Base-by-base conservation (phyloP, 2,888 invertebrate genomes). In the Furcula furcula region DNA sequence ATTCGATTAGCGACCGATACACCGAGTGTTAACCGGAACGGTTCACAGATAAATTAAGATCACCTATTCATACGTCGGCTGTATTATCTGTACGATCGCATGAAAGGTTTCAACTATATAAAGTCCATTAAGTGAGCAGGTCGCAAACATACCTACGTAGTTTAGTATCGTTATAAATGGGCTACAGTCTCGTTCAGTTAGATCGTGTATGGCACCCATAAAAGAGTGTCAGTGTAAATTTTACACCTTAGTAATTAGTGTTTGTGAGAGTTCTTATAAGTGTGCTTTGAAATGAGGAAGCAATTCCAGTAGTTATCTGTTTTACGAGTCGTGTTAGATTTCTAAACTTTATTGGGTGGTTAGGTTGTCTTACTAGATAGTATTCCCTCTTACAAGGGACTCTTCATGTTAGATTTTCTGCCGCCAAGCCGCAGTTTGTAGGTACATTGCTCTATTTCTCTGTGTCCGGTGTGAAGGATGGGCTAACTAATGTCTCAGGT, bases 21-120 rank as follows among this genome's bases (percentile, higher is more conserved):
- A 40, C n/a, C n/a, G 63, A 75, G 75, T 79, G 76, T 76, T 77
- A 76, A 74, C 73, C 78, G 79, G 76, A 77, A 78, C 76, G 76
- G 73, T 69, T 76, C 76, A 71, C 70, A 71, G 74, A 77, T 84
- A 82, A 84, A 82, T 86, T 84, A 85, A 84, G 81, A 85, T 79
- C 83, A 82, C 76, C 86, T 76, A 86, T 87, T 86, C 83, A 87
- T 76, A 72, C 57, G 84, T 83, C 82, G 65, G 66, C 62, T 56
- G 66, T 68, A 76, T 80, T 83, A 83, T 81, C 81, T 76, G 59
- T 56, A 21, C 38, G 63, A 76, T 76, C 80, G 74, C 68, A 73
- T 74, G 74, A 80, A 77, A 78, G 72, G 72, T 65, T 77, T 70
- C 68, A 67, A 67, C 65, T 72, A 64, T 74, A 72, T 75, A 75